Conservation (phyloP, 1,140 invertebrate genomes). For the Cryptotermes secundus region DNA sequence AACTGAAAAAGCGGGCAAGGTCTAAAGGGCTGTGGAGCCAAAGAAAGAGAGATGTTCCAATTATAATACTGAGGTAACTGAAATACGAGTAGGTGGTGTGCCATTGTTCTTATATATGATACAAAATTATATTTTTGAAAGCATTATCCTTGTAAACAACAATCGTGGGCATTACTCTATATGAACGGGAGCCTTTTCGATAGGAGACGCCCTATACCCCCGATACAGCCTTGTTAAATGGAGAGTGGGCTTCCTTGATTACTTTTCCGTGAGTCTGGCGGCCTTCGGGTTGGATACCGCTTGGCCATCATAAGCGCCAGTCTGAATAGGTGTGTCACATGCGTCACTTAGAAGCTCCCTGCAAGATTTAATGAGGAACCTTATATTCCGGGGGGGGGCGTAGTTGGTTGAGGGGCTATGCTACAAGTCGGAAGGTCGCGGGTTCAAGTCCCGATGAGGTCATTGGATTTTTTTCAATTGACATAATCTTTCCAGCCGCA, state of each 20-base stretch:
- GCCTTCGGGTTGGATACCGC: background rate
- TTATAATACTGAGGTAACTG: background rate
- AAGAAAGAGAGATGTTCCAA: background rate
- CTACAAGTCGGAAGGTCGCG: too few relatives aligned
- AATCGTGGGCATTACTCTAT: background rate
- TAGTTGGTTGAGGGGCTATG: too few relatives aligned
- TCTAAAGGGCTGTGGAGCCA: too few relatives aligned
- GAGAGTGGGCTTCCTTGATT: background rate
- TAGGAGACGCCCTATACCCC: background rate
- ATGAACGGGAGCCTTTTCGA: background rate
- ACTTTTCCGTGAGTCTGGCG: background rate
- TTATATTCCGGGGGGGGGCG: too few relatives aligned
- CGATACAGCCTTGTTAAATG: background rate
- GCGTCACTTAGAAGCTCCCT: background rate
- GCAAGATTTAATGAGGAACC: background rate
- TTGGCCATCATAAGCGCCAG: background rate
- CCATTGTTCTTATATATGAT: background rate
- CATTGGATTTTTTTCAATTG: too few relatives aligned
- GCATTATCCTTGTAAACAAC: conserved; percentile 6
- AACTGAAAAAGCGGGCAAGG: too few relatives aligned
- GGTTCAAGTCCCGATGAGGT: too few relatives aligned
- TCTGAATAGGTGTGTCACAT: background rate
- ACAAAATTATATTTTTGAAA: background rate
- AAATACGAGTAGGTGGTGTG: background rate
- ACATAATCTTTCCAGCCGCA: too few relatives aligned